Evolutionary conservation across 1,140 invertebrate species (phyloP), one percentile per base, ranked within the genome.

Genomic region (Ceratosolen solmsi): DNA sequence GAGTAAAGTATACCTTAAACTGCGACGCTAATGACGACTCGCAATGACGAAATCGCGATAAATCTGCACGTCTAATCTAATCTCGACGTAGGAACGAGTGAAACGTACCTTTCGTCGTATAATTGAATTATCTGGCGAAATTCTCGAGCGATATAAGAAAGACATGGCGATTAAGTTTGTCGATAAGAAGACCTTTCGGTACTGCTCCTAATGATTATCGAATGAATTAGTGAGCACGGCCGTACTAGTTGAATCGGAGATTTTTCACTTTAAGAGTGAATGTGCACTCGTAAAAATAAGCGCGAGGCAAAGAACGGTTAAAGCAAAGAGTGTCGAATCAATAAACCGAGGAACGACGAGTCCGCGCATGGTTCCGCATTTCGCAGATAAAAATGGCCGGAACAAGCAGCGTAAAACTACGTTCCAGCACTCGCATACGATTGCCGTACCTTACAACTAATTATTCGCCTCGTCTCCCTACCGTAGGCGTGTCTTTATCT

Each of bases 21-120:
- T 30, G 72, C 51, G 17, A 33, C 46, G 27, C 49, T 51, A 74
- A 56, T 49, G 72, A 54, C 27, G 46, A 33, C 49, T 33, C 30
- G 25, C 41, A 74, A 51, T 74, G 72, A 74, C 51, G 72, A 74
- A 74, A 74, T 56, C 72, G 72, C 72, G 30, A 74, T 56, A 36
- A 27, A 49, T 72, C 46, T 72, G 70, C 41, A 51, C 41, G 17
- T 74, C 72, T 74, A 74, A 74, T 74, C 51, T 74, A 74, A 74
- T 74, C 72, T 74, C 15, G 1, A 17, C 1, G 20, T 17, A 41
- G 20, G 38, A 11, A 51, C 70, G 46, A 38, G 15, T 25, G 51
- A 49, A 33, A 15, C 56, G 58, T 49, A 11, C 11, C 0, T 49
- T 30, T 72, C 36, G 25, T 25, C 20, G 5, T 1, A 2, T 22